Evolutionary conservation across 2,797 vertebrate genomes (phyloP).

Genomic region (Alca torda): DNA sequence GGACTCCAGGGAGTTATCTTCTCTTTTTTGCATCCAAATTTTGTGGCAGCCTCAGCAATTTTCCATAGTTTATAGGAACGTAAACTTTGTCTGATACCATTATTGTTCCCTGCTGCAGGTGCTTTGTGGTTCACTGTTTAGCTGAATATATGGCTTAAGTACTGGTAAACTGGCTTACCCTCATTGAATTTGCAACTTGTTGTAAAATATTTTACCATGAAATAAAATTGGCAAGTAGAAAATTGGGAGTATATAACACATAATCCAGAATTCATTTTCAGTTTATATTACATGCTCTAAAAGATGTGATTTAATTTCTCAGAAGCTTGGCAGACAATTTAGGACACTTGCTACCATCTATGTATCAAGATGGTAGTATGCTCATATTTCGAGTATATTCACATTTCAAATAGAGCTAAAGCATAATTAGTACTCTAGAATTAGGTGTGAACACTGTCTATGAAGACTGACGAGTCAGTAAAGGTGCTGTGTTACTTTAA

Average conservation of each 20-base stretch:
- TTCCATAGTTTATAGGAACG: neutral
- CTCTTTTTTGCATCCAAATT: neutral
- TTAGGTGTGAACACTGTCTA: neutral
- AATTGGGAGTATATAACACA: neutral
- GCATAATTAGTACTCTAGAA: neutral
- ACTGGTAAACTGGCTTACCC: neutral
- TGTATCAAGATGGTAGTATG: neutral
- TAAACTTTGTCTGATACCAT: neutral
- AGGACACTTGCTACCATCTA: neutral
- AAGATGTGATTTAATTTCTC: neutral
- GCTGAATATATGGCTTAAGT: neutral
- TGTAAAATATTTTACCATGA: neutral
- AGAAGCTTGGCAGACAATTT: neutral
- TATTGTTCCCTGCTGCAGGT: neutral
- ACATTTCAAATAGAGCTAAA: neutral
- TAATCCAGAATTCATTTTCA: neutral
- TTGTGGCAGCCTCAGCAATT: neutral
- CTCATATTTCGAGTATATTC: neutral
- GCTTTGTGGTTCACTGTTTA: neutral
- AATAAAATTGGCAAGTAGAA: neutral
- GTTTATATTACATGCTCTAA: neutral
- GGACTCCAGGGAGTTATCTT: neutral
- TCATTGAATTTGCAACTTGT: neutral
- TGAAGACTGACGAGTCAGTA: neutral
- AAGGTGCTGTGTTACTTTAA: neutral